Evolutionary conservation across 2,797 vertebrate species (phyloP).

Genomic region (Premnoplex brunnescens): DNA sequence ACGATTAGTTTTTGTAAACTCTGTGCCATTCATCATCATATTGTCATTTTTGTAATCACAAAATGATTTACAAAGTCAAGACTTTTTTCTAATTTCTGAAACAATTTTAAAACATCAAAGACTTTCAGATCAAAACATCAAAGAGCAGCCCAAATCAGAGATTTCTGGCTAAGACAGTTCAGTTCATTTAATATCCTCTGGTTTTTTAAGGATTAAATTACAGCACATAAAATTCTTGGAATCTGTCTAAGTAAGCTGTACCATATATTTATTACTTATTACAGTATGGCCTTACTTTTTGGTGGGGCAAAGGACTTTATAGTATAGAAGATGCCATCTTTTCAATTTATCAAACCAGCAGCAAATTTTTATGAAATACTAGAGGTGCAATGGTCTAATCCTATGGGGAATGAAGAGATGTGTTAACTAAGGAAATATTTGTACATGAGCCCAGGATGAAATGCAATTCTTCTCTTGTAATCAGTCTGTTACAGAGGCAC

Average conservation of each 20-base stretch:
- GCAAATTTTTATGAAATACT: conserved; percentile 61
- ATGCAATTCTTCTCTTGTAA: conserved; percentile 8
- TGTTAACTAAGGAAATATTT: conserved; percentile 50
- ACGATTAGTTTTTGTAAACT: conserved; percentile 64
- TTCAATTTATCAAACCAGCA: conserved; percentile 62
- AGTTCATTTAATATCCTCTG: conserved; percentile 84
- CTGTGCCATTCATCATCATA: conserved; percentile 79
- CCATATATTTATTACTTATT: conserved; percentile 77
- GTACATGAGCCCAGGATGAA: not conserved
- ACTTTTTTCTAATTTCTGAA: conserved; percentile 78
- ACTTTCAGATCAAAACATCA: conserved; percentile 80
- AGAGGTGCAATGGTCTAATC: conserved; percentile 29
- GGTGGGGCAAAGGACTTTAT: conserved; percentile 16
- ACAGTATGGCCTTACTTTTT: conserved; percentile 5
- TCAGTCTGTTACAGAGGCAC: not conserved
- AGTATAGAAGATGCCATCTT: conserved; percentile 57
- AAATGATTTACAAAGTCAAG: conserved; percentile 81
- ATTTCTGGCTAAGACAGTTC: conserved; percentile 82
- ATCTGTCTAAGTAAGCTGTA: conserved; percentile 74
- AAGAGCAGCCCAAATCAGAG: conserved; percentile 79
- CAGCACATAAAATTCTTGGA: conserved; percentile 82
- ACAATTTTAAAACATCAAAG: conserved; percentile 83
- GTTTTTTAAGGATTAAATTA: conserved; percentile 81
- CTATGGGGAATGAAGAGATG: conserved; percentile 9
- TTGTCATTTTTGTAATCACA: conserved; percentile 77